Evolutionary conservation across 2,797 vertebrate species (phyloP), one percentile per base, ranked within the genome.

Genomic region (Pterois miles): DNA sequence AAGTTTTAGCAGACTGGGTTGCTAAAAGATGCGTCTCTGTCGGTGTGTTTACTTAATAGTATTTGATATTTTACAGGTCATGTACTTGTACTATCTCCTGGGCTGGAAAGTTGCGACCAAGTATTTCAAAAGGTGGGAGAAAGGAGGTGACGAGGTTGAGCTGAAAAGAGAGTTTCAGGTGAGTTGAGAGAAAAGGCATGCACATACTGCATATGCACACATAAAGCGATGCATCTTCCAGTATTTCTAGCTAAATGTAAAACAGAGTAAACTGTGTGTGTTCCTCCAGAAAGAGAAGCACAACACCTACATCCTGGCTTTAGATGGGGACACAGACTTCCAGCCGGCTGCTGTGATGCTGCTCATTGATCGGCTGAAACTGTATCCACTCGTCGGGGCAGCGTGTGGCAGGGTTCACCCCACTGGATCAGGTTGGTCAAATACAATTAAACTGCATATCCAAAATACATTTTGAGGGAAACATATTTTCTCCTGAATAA

Each of bases 241-340:
- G 20, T 9, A 22, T 31, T 12, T 31, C 25, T 12, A 16, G 9
- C 16, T 48, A 14, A 27, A 14, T 22, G 11, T 46, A 20, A 78
- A n/a, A 20, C 53, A 22, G 9, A 59, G 34, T 2, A 33, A 43
- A 48, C 5, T 46, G 10, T 54, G 16, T 23, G 6, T 74, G 3
- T 68, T 48, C 1, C 25, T 43, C 0, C 67, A 95, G 94, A 93
- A n/a, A 84, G 91, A 94, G 54, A 92, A 89, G 71, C 77, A 89
- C 29, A 95, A 95, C 87, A 96, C 94, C 12, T 95, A 93, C 68
- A 48, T 96, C 29, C 84, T 96, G 84, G 92, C 94, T 38, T 60
- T 95, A 27, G 95, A 96, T 8, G 95, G 95, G 0, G 95, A 96
- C 85, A 95, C 93, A 14, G 94, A 95, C 80, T 95, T 95, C 81